Percentiles rank a stretch among this genome's conserved stretches.
phyloP scores from a whole-genome alignment of 2,888 invertebrate species.

The Galeopsomyia nigrocyanea region DNA sequence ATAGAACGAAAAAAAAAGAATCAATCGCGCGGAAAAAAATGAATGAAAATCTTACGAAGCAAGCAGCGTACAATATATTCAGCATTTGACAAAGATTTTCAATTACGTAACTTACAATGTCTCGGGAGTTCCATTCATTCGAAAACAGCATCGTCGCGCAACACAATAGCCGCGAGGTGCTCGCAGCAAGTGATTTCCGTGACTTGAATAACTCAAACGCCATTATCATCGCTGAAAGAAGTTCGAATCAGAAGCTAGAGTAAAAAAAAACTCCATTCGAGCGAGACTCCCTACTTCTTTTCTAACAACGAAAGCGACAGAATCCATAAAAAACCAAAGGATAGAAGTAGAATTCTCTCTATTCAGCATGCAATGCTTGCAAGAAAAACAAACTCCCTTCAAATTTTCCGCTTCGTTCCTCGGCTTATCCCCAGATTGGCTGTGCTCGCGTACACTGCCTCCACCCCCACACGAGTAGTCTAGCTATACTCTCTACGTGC shows the following conservation, averaged over 20 bases:
- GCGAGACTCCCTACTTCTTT: neutral
- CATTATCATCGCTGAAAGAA: constrained; percentile 19
- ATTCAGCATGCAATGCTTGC: constrained; percentile 25
- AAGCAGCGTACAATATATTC: neutral
- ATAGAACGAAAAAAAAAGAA: too few relatives aligned
- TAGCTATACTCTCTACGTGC: too few relatives aligned
- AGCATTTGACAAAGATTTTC: too few relatives aligned
- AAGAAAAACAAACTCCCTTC: constrained; percentile 45
- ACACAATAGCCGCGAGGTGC: neutral
- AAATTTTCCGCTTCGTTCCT: constrained; percentile 37
- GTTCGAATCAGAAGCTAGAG: constrained; percentile 4
- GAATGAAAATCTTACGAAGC: too few relatives aligned
- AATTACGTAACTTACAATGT: too few relatives aligned
- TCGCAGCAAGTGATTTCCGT: constrained; percentile 10
- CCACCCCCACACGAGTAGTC: too few relatives aligned
- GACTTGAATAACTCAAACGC: constrained; percentile 19
- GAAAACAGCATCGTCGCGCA: too few relatives aligned
- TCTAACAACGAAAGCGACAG: constrained; percentile 4
- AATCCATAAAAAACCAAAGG: constrained; percentile 26
- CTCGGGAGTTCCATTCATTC: too few relatives aligned
- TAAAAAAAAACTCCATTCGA: neutral
- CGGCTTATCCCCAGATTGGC: constrained; percentile 32
- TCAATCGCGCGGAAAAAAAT: too few relatives aligned
- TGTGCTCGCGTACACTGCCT: constrained; percentile 47
- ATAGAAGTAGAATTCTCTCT: constrained; percentile 11